These are phyloP conservation scores for Trigoniulus corallinus DNA, from an alignment of 1,140 invertebrate genomes.

Conservation along the genomic window DNA sequence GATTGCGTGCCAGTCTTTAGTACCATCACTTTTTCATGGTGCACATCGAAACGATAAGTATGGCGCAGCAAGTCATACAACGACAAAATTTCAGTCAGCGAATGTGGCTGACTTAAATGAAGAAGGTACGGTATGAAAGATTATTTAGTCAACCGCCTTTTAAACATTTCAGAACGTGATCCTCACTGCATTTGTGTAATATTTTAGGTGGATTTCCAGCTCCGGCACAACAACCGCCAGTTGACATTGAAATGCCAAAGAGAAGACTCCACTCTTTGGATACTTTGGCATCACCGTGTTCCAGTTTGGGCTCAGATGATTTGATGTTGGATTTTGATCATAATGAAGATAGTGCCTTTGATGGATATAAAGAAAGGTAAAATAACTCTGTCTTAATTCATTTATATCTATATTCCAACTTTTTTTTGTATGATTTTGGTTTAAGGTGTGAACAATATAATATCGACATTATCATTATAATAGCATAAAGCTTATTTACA, in stretches of 20 bases:
- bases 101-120: background rate
- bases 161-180: too few relatives aligned
- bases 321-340: constrained; percentile 21
- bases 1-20: constrained; percentile 14
- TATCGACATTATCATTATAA: too few relatives aligned
- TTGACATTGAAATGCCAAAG: constrained; percentile 3
- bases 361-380: background rate
- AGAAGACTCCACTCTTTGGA: background rate
- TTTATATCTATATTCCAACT: background rate
- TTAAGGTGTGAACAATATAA: too few relatives aligned
- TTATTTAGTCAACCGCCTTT: too few relatives aligned
- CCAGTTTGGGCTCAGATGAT: constrained; percentile 22
- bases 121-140: background rate
- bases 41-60: background rate
- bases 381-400: background rate
- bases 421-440: too few relatives aligned
- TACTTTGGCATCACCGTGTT: constrained; percentile 19
- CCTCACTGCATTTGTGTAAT: too few relatives aligned
- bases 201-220: background rate
- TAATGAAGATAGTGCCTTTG: constrained; percentile 9
- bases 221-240: constrained; percentile 3
- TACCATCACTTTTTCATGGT: too few relatives aligned
- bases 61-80: background rate
- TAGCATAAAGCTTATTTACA: too few relatives aligned
- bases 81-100: background rate